Percentiles rank a stretch among this genome's conserved stretches.
Evolutionary conservation across 2,797 vertebrate genomes (phyloP).

Genomic region (Sebastes hubbsi): DNA sequence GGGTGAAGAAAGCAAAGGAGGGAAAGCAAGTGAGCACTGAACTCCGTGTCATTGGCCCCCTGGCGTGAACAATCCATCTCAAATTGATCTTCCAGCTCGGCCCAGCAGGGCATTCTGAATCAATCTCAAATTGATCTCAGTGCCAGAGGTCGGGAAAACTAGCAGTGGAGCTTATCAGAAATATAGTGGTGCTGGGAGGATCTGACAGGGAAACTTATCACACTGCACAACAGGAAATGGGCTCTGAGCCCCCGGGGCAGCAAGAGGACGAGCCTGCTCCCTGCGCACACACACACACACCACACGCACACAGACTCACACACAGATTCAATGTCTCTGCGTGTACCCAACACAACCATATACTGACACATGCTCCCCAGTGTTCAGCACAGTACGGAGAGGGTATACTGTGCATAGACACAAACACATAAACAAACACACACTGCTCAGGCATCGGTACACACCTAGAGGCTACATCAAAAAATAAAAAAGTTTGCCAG

Average conservation of each 20-base stretch:
- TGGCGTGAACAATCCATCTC: slow-evolving; percentile 86
- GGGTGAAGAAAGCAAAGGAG: slow-evolving; percentile 73
- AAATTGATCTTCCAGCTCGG: slow-evolving; percentile 87
- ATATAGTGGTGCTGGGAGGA: slow-evolving; percentile 87
- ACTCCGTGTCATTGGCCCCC: slow-evolving; percentile 81
- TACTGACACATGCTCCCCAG: slow-evolving; percentile 62
- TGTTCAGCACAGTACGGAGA: slow-evolving; percentile 54
- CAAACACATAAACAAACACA: slow-evolving; percentile 2
- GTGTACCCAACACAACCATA: slow-evolving; percentile 52
- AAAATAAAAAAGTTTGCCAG: slow-evolving; percentile 59
- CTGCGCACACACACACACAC: slow-evolving; percentile 33
- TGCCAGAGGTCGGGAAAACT: slow-evolving; percentile 88
- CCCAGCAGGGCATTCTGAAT: slow-evolving; percentile 86
- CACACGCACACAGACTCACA: slow-evolving; percentile 27
- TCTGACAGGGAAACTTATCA: slow-evolving; percentile 90
- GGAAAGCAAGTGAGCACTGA: slow-evolving; percentile 74
- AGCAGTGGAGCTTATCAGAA: slow-evolving; percentile 88
- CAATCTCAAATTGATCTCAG: slow-evolving; percentile 90
- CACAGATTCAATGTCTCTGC: slow-evolving; percentile 61
- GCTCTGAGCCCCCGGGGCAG: slow-evolving; percentile 79
- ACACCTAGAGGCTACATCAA: slow-evolving; percentile 44
- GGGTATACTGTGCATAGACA: slow-evolving; percentile 28
- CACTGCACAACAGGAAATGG: slow-evolving; percentile 84
- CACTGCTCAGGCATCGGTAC: slow-evolving; percentile 39
- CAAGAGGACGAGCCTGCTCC: slow-evolving; percentile 71